Evolutionary conservation across 64 coral and sea anemone genomes (phyloP).

Genomic region (Trachythela sp.): DNA sequence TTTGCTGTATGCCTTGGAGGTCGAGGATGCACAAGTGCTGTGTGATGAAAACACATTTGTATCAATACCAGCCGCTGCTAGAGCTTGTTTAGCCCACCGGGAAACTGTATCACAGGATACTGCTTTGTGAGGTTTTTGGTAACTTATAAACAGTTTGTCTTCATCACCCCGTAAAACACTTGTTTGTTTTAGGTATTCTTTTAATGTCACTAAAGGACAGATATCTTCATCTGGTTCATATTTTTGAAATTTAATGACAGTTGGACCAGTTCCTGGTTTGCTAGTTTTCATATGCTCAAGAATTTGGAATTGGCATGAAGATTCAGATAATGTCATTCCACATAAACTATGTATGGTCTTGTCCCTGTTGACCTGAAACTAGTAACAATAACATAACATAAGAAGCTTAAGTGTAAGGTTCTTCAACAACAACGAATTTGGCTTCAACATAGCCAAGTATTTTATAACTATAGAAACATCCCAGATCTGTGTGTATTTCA

Average conservation of each 20-base stretch:
- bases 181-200: not conserved
- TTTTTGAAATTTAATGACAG: not conserved
- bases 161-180: not conserved
- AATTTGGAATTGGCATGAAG: not conserved
- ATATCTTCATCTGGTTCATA: not conserved
- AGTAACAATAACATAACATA: constrained; percentile 12
- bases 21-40: not conserved
- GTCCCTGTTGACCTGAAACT: not conserved
- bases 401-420: not conserved
- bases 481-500: not conserved
- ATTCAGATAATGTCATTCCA: not conserved
- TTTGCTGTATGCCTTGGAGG: not conserved
- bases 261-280: not conserved
- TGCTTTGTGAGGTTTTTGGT: not conserved
- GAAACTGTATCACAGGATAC: not conserved
- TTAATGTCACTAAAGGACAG: not conserved
- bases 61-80: not conserved
- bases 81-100: not conserved
- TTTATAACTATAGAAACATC: not conserved
- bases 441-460: not conserved
- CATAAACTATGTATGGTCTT: not conserved
- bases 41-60: not conserved
- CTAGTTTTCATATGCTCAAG: constrained; percentile 4
- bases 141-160: not conserved
- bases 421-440: not conserved